These are phyloP conservation scores for Mus pahari DNA, from an alignment of 2,113 vertebrate species.

Conservation along the genomic window DNA sequence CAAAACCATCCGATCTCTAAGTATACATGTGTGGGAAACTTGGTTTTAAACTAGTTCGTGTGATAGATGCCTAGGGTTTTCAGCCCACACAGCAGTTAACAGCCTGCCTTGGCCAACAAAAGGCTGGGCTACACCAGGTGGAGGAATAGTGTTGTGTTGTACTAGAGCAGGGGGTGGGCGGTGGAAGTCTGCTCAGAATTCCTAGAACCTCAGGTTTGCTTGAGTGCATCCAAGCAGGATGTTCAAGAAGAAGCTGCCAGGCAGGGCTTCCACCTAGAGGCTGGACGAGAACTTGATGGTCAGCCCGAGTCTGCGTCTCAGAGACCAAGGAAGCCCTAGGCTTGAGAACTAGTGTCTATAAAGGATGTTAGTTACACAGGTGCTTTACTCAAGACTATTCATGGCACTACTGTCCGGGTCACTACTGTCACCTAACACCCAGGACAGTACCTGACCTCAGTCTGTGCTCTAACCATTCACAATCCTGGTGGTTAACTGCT, in stretches of 20 bases:
- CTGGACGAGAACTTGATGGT: neutral
- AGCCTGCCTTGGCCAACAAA: neutral
- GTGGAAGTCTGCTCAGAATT: neutral
- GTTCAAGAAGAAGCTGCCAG: neutral
- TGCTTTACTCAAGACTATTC: neutral
- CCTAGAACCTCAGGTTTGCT: neutral
- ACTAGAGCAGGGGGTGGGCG: too few relatives aligned
- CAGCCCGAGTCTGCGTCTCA: neutral
- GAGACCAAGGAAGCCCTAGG: neutral
- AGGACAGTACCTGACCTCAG: neutral
- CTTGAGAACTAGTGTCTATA: neutral
- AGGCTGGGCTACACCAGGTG: neutral
- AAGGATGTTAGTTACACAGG: neutral
- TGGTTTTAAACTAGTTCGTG: neutral
- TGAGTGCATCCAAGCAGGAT: neutral
- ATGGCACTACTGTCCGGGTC: neutral
- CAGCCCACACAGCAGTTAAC: neutral
- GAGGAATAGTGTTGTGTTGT: neutral
- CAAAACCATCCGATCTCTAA: neutral
- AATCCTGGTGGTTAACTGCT: neutral
- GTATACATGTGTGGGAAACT: neutral
- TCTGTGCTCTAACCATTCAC: neutral
- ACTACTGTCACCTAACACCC: neutral
- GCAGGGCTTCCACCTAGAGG: neutral
- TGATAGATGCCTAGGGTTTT: neutral